Conservation (phyloP, 2,888 invertebrate species). For the Meloe dianella region DNA sequence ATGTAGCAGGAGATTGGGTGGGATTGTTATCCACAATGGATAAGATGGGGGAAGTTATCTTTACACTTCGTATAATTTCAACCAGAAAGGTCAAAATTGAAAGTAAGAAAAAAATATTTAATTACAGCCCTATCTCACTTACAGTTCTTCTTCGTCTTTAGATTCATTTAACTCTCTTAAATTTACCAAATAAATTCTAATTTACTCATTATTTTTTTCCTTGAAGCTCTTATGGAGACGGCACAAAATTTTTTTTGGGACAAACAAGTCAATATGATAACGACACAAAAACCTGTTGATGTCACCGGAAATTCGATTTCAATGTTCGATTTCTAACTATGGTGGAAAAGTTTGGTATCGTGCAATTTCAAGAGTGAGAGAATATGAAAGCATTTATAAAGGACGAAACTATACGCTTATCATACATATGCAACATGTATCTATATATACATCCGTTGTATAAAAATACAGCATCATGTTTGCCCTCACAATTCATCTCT, state of each 20-base stretch:
- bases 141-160: background rate
- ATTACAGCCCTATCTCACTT: background rate
- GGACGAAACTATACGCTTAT: slow-evolving; percentile 55
- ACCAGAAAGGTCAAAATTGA: slow-evolving; percentile 12
- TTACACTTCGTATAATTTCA: slow-evolving; percentile 18
- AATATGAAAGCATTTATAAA: slow-evolving; percentile 49
- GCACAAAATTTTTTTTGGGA: background rate
- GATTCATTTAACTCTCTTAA: slow-evolving; percentile 21
- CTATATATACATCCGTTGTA: slow-evolving; percentile 55
- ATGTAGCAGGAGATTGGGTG: slow-evolving; percentile 57
- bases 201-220: too few relatives aligned
- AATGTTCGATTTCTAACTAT: slow-evolving; percentile 10
- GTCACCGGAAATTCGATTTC: background rate
- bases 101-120: background rate
- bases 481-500: slow-evolving; percentile 53
- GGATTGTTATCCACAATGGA: slow-evolving; percentile 45
- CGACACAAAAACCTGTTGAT: background rate
- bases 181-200: too few relatives aligned
- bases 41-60: slow-evolving; percentile 19
- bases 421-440: slow-evolving; percentile 59
- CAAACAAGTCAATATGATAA: background rate
- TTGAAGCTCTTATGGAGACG: too few relatives aligned
- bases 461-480: slow-evolving; percentile 51
- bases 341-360: slow-evolving; percentile 27
- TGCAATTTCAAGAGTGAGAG: slow-evolving; percentile 28